Evolutionary conservation across 2,113 vertebrate genomes (phyloP).

Genomic region (Rana temporaria): DNA sequence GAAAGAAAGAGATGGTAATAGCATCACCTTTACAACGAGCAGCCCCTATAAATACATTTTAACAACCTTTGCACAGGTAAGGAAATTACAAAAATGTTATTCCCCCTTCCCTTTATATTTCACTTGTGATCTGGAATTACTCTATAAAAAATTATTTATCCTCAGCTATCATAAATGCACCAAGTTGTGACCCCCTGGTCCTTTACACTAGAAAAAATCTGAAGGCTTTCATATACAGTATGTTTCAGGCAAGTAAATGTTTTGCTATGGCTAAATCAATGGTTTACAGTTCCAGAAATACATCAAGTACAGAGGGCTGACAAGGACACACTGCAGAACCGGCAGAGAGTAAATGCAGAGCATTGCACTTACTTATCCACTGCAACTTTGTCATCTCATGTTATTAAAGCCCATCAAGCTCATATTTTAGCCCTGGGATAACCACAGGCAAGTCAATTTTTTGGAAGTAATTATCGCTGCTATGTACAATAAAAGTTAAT

Average conservation of each 20-base stretch:
- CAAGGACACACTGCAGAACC: constrained; percentile 62
- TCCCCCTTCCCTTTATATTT: too few species aligned
- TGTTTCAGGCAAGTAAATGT: not conserved
- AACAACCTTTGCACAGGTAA: too few species aligned
- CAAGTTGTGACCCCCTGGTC: not conserved
- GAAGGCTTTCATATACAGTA: not conserved
- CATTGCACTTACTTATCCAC: too few species aligned
- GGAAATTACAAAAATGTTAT: too few species aligned
- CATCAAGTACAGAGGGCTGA: not conserved
- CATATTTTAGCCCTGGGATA: constrained; percentile 73
- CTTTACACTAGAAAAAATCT: not conserved
- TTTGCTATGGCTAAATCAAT: not conserved
- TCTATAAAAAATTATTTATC: not conserved
- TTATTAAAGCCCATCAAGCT: constrained; percentile 76
- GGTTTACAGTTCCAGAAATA: not conserved
- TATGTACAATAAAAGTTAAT: constrained; percentile 82
- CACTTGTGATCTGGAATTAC: too few species aligned
- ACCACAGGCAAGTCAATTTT: constrained; percentile 71
- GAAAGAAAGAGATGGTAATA: too few species aligned
- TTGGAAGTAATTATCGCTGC: constrained; percentile 76
- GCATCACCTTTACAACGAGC: too few species aligned
- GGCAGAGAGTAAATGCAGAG: constrained; percentile 57
- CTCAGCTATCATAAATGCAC: not conserved
- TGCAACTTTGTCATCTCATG: constrained; percentile 62
- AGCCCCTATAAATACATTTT: too few species aligned